Base-by-base conservation (phyloP, 2,888 invertebrate genomes). In the Ochlodes sylvanus region DNA sequence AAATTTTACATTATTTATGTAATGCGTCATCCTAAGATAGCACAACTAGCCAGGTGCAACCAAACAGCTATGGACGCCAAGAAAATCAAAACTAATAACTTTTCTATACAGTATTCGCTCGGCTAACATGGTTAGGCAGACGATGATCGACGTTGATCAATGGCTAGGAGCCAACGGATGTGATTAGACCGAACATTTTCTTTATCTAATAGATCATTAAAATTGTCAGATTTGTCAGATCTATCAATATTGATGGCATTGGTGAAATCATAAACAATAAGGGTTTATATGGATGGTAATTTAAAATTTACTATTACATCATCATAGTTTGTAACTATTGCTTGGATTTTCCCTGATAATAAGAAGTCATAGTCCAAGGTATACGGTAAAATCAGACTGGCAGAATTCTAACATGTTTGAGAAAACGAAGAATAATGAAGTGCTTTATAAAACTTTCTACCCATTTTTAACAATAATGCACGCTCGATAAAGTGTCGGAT, bases 1-100 rank as follows among this genome's bases (percentile, higher is more conserved):
- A 52, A 52, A 52, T 52, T 52, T 21, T 27, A 27, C 21, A 14
- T 2, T 52, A 27, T 52, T 52, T 52, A 52, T 52, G 10, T 52
- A 52, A 52, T 52, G 52, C 21, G 52, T 52, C 52, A 52, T 52
- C 17, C 21, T 27, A 52, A 52, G 52, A 52, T 52, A 52, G 52
- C 14, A 52, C 52, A 27, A 52, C 52, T 52, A 14, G 52, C 52
- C 52, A 52, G 52, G 52, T 52, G 52, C 14, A 27, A 27, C 50
- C 50, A 19, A 50, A 50, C 50, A 19, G 50, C 12, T 50, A 50
- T 50, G 50, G 50, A 17, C 50, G 50, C 50, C 50, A 50, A 27
- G 14, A 52, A 52, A 21, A 52, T 27, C 52, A 52, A 52, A 52
- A 27, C 52, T 21, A 52, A 50, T 17, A 52, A 52, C 14, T 27